Base-by-base conservation (phyloP, 2,113 vertebrate genomes). In the Pandion haliaetus region DNA sequence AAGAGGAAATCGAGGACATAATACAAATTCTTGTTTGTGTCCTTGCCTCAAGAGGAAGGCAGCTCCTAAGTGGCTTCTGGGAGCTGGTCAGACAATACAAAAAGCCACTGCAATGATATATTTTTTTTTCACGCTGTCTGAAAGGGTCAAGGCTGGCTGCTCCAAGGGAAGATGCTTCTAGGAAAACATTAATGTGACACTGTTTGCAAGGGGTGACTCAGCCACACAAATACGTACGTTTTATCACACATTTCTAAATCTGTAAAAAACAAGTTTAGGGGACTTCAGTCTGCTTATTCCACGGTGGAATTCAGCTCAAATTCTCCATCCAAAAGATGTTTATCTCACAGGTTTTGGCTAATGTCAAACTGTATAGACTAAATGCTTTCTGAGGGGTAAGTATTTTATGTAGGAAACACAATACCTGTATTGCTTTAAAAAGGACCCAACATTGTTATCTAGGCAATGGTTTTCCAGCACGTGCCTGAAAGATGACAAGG, bases 151-250 rank as follows among this genome's bases (percentile, higher is more conserved):
- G 84, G 42, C 67, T 80, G 84, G 54, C 78, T 94, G 74, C 62
- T 93, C 50, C 9, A 45, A 74, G 18, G 11, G 23, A 95, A 94
- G 89, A 81, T 95, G 91, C 91, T 96, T 94, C 86, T 82, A 87
- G 58, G 63, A 55, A 85, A 94, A 93, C 36, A 66, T 58, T 61
- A 54, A 62, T 77, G 52, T 0, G 9, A 91, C 70, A 58, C 8
- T 84, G 57, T 85, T 79, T 94, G 81, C 90, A 79, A 84, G 83
- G 38, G 25, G 58, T 89, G 93, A 92, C 81, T 87, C 89, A 80
- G 66, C 36, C 55, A 19, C 34, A 69, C 42, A 93, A 96, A 58
- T 85, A 89, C 82, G 70, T 85, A 28, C 45, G 8, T 76, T 79
- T 94, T 89, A 80, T 89, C 73, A 73, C 86, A 79, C 54, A 15